Evolutionary conservation across 2,888 invertebrate species (phyloP).

Genomic region (Bhutanitis thaidina): DNA sequence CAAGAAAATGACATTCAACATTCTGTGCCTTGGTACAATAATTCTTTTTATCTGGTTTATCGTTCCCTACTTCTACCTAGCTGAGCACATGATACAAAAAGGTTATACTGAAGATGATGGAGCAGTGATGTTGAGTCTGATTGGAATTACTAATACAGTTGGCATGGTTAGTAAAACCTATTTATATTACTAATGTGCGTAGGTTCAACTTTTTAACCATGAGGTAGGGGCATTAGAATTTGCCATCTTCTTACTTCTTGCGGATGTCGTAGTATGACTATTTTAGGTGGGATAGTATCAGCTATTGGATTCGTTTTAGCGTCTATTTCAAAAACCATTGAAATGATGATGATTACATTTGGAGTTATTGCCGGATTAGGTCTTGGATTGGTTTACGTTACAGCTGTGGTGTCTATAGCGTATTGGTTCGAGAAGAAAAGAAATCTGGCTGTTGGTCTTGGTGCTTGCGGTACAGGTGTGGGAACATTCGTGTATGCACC

Average conservation of each 20-base stretch:
- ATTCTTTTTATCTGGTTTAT: slow-evolving; percentile 96
- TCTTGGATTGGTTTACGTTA: slow-evolving; percentile 91
- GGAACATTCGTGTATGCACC: slow-evolving; percentile 94
- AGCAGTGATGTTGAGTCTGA: slow-evolving; percentile 89
- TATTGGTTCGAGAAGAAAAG: slow-evolving; percentile 95
- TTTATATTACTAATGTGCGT: not conserved
- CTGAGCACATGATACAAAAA: slow-evolving; percentile 87
- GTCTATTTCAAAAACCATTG: slow-evolving; percentile 84
- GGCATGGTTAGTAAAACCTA: slow-evolving; percentile 85
- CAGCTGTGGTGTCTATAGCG: slow-evolving; percentile 94
- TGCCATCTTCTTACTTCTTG: no score
- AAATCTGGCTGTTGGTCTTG: slow-evolving; percentile 91
- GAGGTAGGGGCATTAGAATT: no score
- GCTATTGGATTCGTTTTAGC: slow-evolving; percentile 88
- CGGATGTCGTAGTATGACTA: slow-evolving; percentile 89
- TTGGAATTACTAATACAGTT: slow-evolving; percentile 93
- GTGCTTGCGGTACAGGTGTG: slow-evolving; percentile 93
- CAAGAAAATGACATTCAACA: slow-evolving; percentile 86
- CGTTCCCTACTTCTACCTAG: slow-evolving; percentile 96
- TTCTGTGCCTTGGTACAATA: slow-evolving; percentile 91
- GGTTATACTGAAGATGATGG: slow-evolving; percentile 86
- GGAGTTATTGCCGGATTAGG: slow-evolving; percentile 92
- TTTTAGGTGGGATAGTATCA: slow-evolving; percentile 85
- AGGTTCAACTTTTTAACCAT: no score
- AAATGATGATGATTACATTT: slow-evolving; percentile 90